Base-by-base conservation (phyloP, 2,113 vertebrate species). In the Muscicapa adusta region DNA sequence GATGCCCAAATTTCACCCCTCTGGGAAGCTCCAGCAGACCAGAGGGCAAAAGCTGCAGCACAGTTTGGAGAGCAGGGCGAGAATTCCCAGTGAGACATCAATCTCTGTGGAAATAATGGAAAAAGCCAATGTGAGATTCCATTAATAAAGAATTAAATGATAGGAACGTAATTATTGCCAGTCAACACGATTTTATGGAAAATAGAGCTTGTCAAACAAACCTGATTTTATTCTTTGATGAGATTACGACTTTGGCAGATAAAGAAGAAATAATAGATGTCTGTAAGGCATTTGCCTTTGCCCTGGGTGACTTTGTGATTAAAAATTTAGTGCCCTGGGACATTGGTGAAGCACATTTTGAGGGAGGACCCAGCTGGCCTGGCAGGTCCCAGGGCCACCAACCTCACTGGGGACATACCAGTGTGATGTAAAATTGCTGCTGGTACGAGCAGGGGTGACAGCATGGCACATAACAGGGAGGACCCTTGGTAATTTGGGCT, bases 151-250 rank as follows among this genome's bases (percentile, higher is more conserved):
- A 94, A 97, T 87, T 93, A 94, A 94, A 68, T 0, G 57, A 91
- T 78, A 89, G 91, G 91, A 94, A 85, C 80, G 24, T 89, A 93
- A 96, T 95, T 95, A 94, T 67, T 42, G 89, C 73, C 92, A 97
- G 83, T 89, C 95, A 91, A 94, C 48, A 56, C 0, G 0, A 68
- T 92, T 94, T 89, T 67, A 81, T 65, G 80, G 94, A 91, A 93
- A 97, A 94, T 78, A 84, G 91, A 53, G 28, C 84, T 87, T 96
- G 95, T 95, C 96, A 96, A 97, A 95, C 86, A 92, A 93, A 92
- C 72, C 79, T 91, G 88, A 84, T 92, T 95, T 91, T 71, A 51
- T 67, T 94, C 96, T 75, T 87, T 78, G 89, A 95, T 84, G 89
- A 96, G 86, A 96, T 92, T 92, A 94, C 28, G 38, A 36, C 75